Evolutionary conservation across 2,797 vertebrate genomes (phyloP).

Genomic region (Acipenser transmontanus): DNA sequence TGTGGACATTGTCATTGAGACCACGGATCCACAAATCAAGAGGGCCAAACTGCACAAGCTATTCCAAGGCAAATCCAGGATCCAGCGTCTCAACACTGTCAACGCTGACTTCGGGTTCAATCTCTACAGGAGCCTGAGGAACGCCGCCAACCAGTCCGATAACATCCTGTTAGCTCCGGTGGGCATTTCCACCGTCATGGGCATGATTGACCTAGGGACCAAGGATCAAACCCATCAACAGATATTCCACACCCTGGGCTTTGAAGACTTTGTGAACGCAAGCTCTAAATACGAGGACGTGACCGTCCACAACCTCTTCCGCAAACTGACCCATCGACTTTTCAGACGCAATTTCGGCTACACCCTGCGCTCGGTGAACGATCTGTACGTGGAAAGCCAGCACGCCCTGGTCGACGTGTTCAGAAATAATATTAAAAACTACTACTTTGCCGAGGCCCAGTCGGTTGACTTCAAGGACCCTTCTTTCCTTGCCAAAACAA

Average conservation of each 20-base stretch:
- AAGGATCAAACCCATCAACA: conserved; percentile 66
- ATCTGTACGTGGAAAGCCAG: conserved; percentile 76
- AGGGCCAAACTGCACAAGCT: conserved; percentile 73
- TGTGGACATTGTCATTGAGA: conserved; percentile 69
- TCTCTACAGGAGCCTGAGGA: conserved; percentile 79
- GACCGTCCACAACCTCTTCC: conserved; percentile 91
- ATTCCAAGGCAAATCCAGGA: conserved; percentile 80
- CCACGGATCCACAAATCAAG: conserved; percentile 61
- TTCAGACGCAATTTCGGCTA: conserved; percentile 94
- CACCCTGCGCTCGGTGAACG: conserved; percentile 80
- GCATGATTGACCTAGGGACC: conserved; percentile 83
- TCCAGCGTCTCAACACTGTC: conserved; percentile 83
- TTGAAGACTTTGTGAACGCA: conserved; percentile 82
- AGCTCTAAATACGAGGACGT: conserved; percentile 80
- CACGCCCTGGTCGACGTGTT: conserved; percentile 68
- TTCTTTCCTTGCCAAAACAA: conserved; percentile 72
- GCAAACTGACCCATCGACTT: conserved; percentile 87
- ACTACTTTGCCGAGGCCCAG: conserved; percentile 86
- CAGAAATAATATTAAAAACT: conserved; percentile 66
- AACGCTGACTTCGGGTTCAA: conserved; percentile 84
- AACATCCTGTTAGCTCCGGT: conserved; percentile 89
- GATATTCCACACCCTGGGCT: conserved; percentile 73
- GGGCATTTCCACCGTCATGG: conserved; percentile 91
- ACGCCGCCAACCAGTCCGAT: conserved; percentile 63
- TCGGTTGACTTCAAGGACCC: conserved; percentile 79